Evolutionary conservation across 2,888 invertebrate species (phyloP).

Genomic region (Nomada ferruginata): DNA sequence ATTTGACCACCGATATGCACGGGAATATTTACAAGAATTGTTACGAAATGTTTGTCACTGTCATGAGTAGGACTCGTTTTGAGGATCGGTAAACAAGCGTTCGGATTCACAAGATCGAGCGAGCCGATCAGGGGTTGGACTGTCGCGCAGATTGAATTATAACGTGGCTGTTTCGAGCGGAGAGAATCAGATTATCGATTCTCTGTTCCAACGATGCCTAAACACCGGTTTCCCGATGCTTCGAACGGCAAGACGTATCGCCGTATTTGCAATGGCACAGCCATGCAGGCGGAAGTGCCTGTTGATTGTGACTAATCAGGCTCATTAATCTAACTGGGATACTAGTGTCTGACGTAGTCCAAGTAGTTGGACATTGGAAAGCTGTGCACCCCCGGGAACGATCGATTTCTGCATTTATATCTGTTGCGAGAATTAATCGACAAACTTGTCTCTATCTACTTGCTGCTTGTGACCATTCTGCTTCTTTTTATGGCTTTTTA

Average conservation of each 20-base stretch:
- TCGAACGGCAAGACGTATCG: not conserved
- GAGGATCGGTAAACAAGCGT: slow-evolving; percentile 45
- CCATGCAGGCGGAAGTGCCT: slow-evolving; percentile 37
- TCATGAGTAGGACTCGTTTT: not conserved
- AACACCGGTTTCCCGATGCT: slow-evolving; percentile 9
- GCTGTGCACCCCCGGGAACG: slow-evolving; percentile 16
- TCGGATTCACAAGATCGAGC: slow-evolving; percentile 22
- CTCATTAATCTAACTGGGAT: slow-evolving; percentile 36
- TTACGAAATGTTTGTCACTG: too few relatives aligned
- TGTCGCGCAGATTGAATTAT: slow-evolving; percentile 56
- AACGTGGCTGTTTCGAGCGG: slow-evolving; percentile 27
- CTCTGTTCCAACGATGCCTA: not conserved
- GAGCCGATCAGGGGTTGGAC: slow-evolving; percentile 37
- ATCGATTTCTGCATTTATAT: slow-evolving; percentile 33
- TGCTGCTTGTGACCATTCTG: too few relatives aligned
- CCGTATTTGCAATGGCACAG: slow-evolving; percentile 17
- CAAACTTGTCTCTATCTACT: not conserved
- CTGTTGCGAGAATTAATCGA: slow-evolving; percentile 22
- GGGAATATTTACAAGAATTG: too few relatives aligned
- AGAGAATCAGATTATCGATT: slow-evolving; percentile 42
- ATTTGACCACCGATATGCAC: too few relatives aligned
- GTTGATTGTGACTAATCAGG: slow-evolving; percentile 55
- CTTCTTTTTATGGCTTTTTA: too few relatives aligned
- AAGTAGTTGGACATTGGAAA: slow-evolving; percentile 25
- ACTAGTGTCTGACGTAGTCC: slow-evolving; percentile 29